A percentile compares a stretch with the other conserved stretches of the same genome.
Evolutionary conservation across 2,797 vertebrate species (phyloP).

Genomic region (Protonibea diacanthus): DNA sequence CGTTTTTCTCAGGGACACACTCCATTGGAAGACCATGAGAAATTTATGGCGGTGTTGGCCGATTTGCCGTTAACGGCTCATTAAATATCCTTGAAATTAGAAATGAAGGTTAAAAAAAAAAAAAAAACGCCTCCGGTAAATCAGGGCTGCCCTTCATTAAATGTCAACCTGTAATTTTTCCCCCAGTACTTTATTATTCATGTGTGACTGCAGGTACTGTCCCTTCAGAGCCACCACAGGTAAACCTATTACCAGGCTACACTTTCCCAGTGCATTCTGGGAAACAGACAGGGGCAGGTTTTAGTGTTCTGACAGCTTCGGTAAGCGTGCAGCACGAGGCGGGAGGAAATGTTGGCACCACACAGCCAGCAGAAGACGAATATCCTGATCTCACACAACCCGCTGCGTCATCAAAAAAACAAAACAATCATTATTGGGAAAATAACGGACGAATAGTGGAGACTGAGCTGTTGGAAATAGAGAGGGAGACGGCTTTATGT

Average conservation of each 20-base stretch:
- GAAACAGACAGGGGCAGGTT: slow-evolving; percentile 16
- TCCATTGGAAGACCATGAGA: slow-evolving; percentile 4
- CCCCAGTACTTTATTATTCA: slow-evolving; percentile 23
- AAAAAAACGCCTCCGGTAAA: not conserved
- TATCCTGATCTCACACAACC: slow-evolving; percentile 17
- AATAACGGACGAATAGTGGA: not conserved
- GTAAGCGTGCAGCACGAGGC: not conserved
- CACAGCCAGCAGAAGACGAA: slow-evolving; percentile 21
- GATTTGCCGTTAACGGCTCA: slow-evolving; percentile 25
- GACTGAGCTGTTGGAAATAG: slow-evolving; percentile 8
- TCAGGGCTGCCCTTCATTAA: slow-evolving; percentile 45
- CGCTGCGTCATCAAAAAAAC: not conserved
- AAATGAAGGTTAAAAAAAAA: slow-evolving; percentile 1
- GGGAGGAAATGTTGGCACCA: slow-evolving; percentile 11
- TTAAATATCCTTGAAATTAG: slow-evolving; percentile 42
- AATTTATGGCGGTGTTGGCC: slow-evolving; percentile 8
- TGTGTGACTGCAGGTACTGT: slow-evolving; percentile 14
- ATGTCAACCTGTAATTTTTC: slow-evolving; percentile 33
- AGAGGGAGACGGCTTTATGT: not conserved
- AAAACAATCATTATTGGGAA: not conserved
- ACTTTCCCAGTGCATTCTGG: slow-evolving; percentile 13
- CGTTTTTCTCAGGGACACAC: slow-evolving; percentile 1
- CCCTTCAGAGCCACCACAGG: slow-evolving; percentile 19
- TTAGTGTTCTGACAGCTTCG: slow-evolving; percentile 6
- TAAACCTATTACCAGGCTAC: slow-evolving; percentile 1